Conservation (phyloP, 2,113 vertebrate species). For the Urocynchramus pylzowi region DNA sequence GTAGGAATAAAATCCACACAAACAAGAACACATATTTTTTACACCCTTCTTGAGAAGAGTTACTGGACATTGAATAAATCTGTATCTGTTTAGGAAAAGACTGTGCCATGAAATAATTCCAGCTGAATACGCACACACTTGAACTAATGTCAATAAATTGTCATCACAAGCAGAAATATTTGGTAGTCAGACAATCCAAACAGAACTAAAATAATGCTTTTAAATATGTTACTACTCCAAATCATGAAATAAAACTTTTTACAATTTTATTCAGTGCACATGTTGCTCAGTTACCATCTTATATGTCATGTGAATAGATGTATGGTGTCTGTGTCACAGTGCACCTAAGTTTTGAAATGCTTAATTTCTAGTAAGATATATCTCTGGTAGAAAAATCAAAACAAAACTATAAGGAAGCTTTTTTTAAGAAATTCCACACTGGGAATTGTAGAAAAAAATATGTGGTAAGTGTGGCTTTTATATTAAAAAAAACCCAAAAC, state of each 20-base stretch:
- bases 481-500: not conserved
- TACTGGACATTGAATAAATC: not conserved
- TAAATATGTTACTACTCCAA: not conserved
- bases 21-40: not conserved
- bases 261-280: not conserved
- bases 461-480: not conserved
- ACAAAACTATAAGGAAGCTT: not conserved
- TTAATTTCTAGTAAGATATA: not conserved
- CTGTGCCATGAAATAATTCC: not conserved
- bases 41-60: not conserved
- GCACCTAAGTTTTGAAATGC: not conserved
- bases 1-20: not conserved
- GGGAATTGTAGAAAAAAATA: not conserved
- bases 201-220: not conserved
- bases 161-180: not conserved
- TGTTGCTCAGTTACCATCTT: not conserved
- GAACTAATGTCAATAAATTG: not conserved
- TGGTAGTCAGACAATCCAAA: not conserved
- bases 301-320: not conserved
- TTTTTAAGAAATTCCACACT: not conserved
- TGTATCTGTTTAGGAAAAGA: not conserved
- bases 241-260: not conserved
- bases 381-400: not conserved
- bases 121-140: not conserved
- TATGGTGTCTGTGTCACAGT: not conserved